Conservation (phyloP, 2,113 vertebrate genomes). For the Osmerus eperlanus region DNA sequence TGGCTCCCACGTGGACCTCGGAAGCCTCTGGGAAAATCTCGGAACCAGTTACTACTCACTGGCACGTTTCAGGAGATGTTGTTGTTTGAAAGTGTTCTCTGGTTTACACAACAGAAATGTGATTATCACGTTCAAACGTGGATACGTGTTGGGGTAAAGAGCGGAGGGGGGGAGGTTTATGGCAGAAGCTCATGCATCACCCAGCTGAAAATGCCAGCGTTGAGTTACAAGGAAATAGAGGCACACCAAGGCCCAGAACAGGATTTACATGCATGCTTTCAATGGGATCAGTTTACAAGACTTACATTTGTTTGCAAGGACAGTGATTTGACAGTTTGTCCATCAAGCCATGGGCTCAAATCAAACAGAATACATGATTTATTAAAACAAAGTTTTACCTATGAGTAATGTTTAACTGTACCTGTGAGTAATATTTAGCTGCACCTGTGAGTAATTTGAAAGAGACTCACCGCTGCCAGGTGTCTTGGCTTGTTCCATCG, state of each 20-base stretch:
- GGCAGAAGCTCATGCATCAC: slow-evolving; percentile 29
- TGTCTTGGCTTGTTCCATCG: slow-evolving; percentile 21
- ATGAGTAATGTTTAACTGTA: background rate
- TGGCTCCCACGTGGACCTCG: slow-evolving; percentile 12
- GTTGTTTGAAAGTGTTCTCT: background rate
- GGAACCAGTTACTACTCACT: background rate
- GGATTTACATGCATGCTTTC: slow-evolving; percentile 20
- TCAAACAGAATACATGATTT: slow-evolving; percentile 40
- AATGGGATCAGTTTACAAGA: slow-evolving; percentile 33
- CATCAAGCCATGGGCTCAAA: slow-evolving; percentile 41
- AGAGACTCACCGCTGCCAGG: slow-evolving; percentile 44
- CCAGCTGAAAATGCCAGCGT: slow-evolving; percentile 22
- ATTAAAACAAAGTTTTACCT: slow-evolving; percentile 3
- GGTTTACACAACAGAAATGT: background rate
- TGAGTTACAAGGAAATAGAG: slow-evolving; percentile 21
- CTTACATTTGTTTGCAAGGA: slow-evolving; percentile 54
- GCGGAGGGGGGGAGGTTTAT: no score
- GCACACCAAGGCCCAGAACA: slow-evolving; percentile 5
- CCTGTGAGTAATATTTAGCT: background rate
- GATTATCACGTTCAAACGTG: background rate
- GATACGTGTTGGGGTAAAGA: no score
- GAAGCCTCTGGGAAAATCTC: slow-evolving; percentile 38
- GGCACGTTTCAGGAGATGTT: slow-evolving; percentile 27
- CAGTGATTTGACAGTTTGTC: slow-evolving; percentile 40
- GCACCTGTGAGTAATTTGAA: background rate